Evolutionary conservation across 2,797 vertebrate genomes (phyloP).

Genomic region (Xerus rutilus): DNA sequence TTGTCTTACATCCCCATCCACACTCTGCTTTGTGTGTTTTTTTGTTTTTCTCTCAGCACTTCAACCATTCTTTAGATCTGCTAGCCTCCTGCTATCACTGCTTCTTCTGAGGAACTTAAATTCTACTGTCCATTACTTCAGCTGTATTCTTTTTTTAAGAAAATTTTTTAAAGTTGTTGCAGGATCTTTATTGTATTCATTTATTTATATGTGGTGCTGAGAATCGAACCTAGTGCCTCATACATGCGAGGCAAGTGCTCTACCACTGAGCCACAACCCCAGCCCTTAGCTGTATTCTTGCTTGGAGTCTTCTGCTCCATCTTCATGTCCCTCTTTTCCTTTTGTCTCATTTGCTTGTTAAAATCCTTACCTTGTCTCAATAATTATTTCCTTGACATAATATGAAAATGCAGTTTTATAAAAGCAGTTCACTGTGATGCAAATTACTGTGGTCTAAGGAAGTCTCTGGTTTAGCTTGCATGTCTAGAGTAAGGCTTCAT

Average conservation of each 20-base stretch:
- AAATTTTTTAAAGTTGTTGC: too few relatives aligned
- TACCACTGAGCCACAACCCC: too few relatives aligned
- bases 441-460: background rate
- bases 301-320: background rate
- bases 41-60: background rate
- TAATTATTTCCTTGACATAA: slow-evolving; percentile 47
- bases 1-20: background rate
- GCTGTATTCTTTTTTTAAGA: background rate
- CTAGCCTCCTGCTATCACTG: background rate
- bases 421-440: background rate
- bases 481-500: slow-evolving; percentile 28
- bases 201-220: too few relatives aligned
- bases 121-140: background rate
- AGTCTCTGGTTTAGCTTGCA: background rate
- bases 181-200: too few relatives aligned
- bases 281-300: background rate
- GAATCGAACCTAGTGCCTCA: too few relatives aligned
- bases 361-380: background rate
- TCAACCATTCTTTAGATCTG: background rate
- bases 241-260: too few relatives aligned
- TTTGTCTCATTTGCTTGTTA: background rate
- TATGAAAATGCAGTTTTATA: background rate
- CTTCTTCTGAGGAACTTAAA: background rate
- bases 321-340: background rate
- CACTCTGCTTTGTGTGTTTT: background rate